These are phyloP conservation scores for Paguma larvata DNA, from an alignment of 2,797 vertebrate species.

Conservation along the genomic window DNA sequence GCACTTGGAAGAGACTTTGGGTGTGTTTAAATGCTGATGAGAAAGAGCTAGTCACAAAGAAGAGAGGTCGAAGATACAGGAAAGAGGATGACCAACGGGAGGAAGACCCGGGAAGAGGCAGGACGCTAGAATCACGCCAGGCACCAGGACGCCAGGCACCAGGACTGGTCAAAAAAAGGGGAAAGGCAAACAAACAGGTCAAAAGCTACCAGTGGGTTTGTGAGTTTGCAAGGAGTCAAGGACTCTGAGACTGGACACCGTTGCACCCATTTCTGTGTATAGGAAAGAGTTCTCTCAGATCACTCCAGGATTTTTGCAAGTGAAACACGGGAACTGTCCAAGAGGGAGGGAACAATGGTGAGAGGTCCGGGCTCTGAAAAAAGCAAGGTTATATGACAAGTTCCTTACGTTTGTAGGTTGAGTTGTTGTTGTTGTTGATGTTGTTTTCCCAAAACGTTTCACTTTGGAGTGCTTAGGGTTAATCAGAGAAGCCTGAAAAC, in stretches of 20 bases:
- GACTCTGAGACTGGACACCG: background rate
- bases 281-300: background rate
- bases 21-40: background rate
- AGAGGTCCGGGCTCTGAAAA: background rate
- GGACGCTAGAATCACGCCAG: background rate
- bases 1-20: background rate
- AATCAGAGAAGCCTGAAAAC: background rate
- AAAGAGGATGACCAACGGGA: background rate
- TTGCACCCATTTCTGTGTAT: background rate
- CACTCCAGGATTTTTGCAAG: background rate
- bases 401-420: background rate
- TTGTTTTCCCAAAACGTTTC: background rate
- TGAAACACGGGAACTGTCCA: background rate
- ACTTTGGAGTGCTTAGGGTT: background rate
- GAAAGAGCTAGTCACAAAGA: background rate
- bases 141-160: no score
- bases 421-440: accelerated
- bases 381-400: background rate
- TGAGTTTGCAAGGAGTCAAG: background rate
- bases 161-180: no score
- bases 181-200: background rate
- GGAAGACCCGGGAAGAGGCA: background rate
- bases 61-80: background rate
- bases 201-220: accelerated
- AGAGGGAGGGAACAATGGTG: background rate